A percentile compares a stretch with the other conserved stretches of the same genome.
These are phyloP conservation scores for Osmerus mordax DNA, from an alignment of 2,113 vertebrate species.

Conservation along the genomic window DNA sequence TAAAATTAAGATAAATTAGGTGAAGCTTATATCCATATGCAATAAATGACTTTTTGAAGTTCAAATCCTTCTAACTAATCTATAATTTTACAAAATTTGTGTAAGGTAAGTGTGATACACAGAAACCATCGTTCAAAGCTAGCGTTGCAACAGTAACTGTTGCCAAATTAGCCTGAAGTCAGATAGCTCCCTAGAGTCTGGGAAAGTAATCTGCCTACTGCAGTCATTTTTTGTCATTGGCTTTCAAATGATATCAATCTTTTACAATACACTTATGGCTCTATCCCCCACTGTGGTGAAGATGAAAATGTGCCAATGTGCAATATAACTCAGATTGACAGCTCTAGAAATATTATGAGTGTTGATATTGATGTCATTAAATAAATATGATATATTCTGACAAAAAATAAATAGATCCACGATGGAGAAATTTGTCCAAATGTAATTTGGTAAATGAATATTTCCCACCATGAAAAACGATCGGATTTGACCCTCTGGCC, in stretches of 20 bases:
- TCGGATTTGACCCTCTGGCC: not conserved
- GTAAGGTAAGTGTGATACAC: too few species aligned
- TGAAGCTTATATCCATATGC: too few species aligned
- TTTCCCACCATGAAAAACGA: not conserved
- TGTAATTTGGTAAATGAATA: not conserved
- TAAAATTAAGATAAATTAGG: too few species aligned
- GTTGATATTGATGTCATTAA: not conserved
- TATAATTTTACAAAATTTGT: too few species aligned
- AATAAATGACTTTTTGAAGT: too few species aligned
- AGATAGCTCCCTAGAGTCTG: not conserved
- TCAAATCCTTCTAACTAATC: too few species aligned
- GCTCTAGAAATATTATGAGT: not conserved
- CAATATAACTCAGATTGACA: not conserved
- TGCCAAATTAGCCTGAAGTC: not conserved
- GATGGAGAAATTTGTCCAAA: not conserved
- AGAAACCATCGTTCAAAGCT: too few species aligned
- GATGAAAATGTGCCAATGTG: not conserved
- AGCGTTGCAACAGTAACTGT: not conserved
- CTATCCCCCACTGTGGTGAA: not conserved
- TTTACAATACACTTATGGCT: constrained; percentile 1
- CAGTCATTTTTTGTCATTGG: constrained; percentile 1
- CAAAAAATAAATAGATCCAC: not conserved
- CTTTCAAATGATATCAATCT: not conserved
- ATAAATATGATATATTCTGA: not conserved
- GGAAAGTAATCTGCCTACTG: not conserved